Conservation (phyloP, 2,113 vertebrate species). For the Brachirus orientalis region DNA sequence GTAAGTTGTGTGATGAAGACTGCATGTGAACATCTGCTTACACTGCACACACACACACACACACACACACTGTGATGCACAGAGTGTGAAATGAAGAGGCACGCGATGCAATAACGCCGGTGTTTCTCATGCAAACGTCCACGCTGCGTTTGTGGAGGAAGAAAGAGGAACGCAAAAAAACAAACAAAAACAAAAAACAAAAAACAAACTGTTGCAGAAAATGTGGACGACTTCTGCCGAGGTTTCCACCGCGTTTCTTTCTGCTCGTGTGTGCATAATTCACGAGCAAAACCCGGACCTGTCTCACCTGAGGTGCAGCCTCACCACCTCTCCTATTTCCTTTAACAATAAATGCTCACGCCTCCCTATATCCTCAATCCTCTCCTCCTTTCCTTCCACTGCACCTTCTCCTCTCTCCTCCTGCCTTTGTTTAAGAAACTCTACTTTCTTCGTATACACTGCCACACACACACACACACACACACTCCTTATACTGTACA, state of each 20-base stretch:
- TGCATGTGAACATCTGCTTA: conserved; percentile 57
- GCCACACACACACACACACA: neutral
- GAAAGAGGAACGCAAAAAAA: conserved; percentile 16
- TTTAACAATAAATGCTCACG: conserved; percentile 75
- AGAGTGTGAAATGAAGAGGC: conserved; percentile 5
- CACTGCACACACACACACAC: conserved; percentile 45
- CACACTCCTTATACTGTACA: no score
- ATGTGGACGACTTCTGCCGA: conserved; percentile 35
- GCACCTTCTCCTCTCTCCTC: conserved; percentile 18
- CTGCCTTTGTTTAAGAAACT: conserved; percentile 35
- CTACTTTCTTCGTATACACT: conserved; percentile 10
- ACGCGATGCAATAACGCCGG: no score
- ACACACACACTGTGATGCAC: conserved; percentile 68
- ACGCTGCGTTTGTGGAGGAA: neutral
- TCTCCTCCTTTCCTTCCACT: neutral
- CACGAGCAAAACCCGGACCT: conserved; percentile 52
- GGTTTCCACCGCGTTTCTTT: conserved; percentile 32
- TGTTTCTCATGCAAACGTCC: neutral
- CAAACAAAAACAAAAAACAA: no score
- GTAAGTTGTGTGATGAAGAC: conserved; percentile 52
- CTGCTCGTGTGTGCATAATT: conserved; percentile 61
- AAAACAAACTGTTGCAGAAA: conserved; percentile 4
- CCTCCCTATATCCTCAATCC: conserved; percentile 60
- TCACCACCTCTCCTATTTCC: conserved; percentile 69
- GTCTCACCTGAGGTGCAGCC: conserved; percentile 61